Conservation (phyloP, 2,113 vertebrate genomes). For the Gymnogyps californianus region DNA sequence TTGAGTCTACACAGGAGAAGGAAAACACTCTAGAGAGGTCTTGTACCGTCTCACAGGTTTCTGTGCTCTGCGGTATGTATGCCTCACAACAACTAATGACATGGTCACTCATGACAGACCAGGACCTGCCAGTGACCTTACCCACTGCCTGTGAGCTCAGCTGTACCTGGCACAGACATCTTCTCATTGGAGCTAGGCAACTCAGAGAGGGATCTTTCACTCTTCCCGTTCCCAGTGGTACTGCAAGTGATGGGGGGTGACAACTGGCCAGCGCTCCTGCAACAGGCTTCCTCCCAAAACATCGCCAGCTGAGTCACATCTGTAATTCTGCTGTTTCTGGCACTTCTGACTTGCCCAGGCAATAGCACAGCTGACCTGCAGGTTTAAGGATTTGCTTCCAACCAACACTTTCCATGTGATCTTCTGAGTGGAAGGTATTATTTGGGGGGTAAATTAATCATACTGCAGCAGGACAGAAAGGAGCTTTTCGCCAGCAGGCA, state of each 20-base stretch:
- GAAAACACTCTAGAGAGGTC: not conserved
- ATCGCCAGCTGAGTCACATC: not conserved
- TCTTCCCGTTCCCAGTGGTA: rapidly evolving
- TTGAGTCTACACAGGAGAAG: not conserved
- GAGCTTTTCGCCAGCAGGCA: not conserved
- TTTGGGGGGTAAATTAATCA: not conserved
- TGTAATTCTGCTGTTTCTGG: not conserved
- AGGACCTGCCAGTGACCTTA: rapidly evolving
- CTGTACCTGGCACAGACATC: not conserved
- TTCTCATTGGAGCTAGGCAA: not conserved
- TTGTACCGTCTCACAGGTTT: not conserved
- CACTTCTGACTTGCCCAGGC: not conserved
- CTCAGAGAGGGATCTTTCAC: not conserved
- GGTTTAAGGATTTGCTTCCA: not conserved
- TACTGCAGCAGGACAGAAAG: not conserved
- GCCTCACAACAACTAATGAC: not conserved
- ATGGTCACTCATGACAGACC: not conserved
- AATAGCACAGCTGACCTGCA: not conserved
- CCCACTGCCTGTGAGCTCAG: not conserved
- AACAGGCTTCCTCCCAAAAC: not conserved
- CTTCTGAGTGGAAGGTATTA: not conserved
- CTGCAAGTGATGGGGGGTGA: not conserved
- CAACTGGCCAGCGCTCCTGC: not conserved
- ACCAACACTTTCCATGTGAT: not conserved
- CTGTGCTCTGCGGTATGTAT: not conserved